These are phyloP conservation scores for Melieria picta DNA, from an alignment of 2,888 invertebrate species.

Conservation along the genomic window DNA sequence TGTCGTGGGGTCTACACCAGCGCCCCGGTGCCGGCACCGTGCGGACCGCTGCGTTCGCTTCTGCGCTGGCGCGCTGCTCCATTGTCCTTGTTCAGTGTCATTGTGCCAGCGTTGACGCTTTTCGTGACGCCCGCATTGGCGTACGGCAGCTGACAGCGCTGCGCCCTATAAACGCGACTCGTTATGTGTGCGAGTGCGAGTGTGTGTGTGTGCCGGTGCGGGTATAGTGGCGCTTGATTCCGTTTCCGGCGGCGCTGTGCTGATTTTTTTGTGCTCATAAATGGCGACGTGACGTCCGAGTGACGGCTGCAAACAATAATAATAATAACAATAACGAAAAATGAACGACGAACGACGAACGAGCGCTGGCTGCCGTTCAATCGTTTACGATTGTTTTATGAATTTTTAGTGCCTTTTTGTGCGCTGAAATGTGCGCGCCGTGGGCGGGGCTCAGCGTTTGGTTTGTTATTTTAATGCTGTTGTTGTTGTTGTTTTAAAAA, in stretches of 20 bases:
- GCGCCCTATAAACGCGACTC: no score
- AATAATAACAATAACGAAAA: neutral
- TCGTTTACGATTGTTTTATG: conserved; percentile 30
- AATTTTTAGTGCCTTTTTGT: conserved; percentile 19
- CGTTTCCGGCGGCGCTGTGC: no score
- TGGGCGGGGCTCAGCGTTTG: no score
- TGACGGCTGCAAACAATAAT: neutral
- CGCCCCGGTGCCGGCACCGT: neutral
- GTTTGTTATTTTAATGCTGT: neutral
- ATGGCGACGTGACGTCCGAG: conserved; percentile 9
- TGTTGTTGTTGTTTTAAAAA: neutral
- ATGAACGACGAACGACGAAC: no score
- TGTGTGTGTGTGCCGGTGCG: no score
- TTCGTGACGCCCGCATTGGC: no score
- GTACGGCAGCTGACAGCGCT: no score
- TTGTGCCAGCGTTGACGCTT: neutral
- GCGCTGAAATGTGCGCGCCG: neutral
- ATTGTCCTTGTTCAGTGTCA: neutral
- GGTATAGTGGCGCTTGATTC: no score
- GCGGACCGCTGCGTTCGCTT: neutral
- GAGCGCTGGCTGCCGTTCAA: no score
- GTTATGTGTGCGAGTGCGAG: no score
- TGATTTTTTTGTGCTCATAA: neutral
- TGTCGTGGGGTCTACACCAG: conserved; percentile 2
- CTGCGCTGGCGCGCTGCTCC: neutral